phyloP scores from a whole-genome alignment of 2,888 invertebrate genomes.

The Drosophila mulleri region DNA sequence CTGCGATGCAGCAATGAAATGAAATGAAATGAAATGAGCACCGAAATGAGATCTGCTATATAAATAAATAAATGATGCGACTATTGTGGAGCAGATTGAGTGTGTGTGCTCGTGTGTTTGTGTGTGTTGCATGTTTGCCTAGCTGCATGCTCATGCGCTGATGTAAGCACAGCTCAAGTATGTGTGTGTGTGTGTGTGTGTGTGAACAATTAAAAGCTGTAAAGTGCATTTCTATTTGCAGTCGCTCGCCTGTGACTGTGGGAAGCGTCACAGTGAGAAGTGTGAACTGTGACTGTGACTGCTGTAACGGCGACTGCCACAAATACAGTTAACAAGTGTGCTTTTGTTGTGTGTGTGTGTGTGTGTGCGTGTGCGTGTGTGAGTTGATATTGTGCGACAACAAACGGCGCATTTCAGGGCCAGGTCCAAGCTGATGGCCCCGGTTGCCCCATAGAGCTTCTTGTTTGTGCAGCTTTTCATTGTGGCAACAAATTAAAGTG shows the following conservation, averaged over 20 bases:
- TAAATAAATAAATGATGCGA: constrained; percentile 71
- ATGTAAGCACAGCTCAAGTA: constrained; percentile 61
- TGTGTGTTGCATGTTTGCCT: constrained; percentile 25
- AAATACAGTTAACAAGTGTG: constrained; percentile 40
- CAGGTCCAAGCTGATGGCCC: constrained; percentile 35
- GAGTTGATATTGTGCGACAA: constrained; percentile 38
- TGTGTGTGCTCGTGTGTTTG: constrained; percentile 3
- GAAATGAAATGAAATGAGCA: constrained; percentile 61
- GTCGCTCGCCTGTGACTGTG: constrained; percentile 36
- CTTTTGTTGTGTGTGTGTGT: constrained; percentile 4
- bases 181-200: constrained; percentile 22
- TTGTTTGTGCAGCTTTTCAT: constrained; percentile 30
- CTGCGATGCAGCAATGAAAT: constrained; percentile 23
- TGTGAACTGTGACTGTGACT: constrained; percentile 19
- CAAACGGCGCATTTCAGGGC: constrained; percentile 63
- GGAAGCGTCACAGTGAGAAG: constrained; percentile 23
- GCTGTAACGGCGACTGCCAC: constrained; percentile 30
- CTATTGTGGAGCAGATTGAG: constrained; percentile 10
- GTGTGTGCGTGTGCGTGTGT: constrained; percentile 6
- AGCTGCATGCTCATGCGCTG: constrained; percentile 79
- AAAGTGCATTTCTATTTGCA: constrained; percentile 64
- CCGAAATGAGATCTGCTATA: constrained; percentile 66
- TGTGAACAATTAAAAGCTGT: constrained; percentile 54
- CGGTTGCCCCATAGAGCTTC: constrained; percentile 12
- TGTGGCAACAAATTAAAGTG: constrained; percentile 53